These are phyloP conservation scores for Danio kyathit DNA, from an alignment of 2,797 vertebrate genomes.

Conservation along the genomic window DNA sequence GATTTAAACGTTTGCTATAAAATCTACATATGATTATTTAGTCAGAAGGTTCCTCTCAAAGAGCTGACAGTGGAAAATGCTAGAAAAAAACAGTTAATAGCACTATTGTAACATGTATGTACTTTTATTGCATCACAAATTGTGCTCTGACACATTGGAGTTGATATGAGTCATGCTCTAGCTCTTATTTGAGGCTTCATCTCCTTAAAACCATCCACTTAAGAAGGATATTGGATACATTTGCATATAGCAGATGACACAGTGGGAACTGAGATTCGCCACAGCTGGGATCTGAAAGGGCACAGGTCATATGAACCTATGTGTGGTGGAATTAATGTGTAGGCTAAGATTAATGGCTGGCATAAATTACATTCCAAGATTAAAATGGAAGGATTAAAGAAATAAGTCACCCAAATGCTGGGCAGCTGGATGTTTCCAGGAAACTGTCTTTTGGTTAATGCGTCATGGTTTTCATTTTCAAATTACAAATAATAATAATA, in stretches of 20 bases:
- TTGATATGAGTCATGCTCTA: background rate
- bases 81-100: no score
- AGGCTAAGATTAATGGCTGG: conserved; percentile 42
- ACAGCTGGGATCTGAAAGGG: background rate
- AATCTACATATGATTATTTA: no score
- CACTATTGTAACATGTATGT: no score
- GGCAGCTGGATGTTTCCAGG: background rate
- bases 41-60: no score
- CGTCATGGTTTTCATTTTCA: no score
- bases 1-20: no score
- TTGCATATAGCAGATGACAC: conserved; percentile 40
- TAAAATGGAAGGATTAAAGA: conserved; percentile 35
- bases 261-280: conserved; percentile 22
- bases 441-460: background rate
- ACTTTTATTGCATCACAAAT: background rate
- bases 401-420: conserved; percentile 14
- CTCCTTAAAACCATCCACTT: conserved; percentile 22
- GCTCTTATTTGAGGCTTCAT: conserved; percentile 23
- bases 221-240: conserved; percentile 14
- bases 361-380: conserved; percentile 48
- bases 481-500: no score
- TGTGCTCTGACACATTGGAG: background rate
- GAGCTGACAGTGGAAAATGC: no score
- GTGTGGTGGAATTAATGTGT: conserved; percentile 39
- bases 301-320: conserved; percentile 28